A percentile compares a stretch with the other conserved stretches of the same genome.
These are phyloP conservation scores for Antheraea yamamai DNA, from an alignment of 2,888 invertebrate genomes.

Conservation along the genomic window DNA sequence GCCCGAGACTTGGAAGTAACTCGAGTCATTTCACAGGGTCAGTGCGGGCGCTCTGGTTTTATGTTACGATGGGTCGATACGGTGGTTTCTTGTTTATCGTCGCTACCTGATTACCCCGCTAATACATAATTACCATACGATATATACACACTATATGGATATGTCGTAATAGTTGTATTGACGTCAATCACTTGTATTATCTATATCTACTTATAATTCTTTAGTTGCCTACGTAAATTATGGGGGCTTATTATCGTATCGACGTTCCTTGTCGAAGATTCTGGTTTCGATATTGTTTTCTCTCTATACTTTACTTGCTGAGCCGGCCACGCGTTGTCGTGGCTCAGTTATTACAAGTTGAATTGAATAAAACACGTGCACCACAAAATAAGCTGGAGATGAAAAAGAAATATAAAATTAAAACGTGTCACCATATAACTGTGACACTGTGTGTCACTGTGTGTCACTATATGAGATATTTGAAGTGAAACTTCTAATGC, in stretches of 20 bases:
- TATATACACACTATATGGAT: neutral
- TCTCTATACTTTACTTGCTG: too few relatives aligned
- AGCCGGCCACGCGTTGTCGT: too few relatives aligned
- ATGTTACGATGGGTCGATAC: constrained; percentile 21
- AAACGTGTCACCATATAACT: too few relatives aligned
- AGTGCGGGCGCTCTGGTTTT: neutral
- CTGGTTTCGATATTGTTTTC: too few relatives aligned
- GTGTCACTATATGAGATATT: too few relatives aligned
- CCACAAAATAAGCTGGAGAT: too few relatives aligned
- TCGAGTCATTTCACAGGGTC: constrained; percentile 1
- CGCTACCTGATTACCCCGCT: neutral
- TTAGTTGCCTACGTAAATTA: neutral
- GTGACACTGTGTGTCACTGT: too few relatives aligned
- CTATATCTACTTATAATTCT: constrained; percentile 5
- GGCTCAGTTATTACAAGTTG: too few relatives aligned
- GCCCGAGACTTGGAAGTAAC: neutral
- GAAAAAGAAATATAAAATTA: too few relatives aligned
- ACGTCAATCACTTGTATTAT: neutral
- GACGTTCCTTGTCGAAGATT: neutral
- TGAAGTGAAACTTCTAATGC: too few relatives aligned
- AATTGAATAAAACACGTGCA: too few relatives aligned
- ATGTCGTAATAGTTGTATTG: constrained; percentile 1
- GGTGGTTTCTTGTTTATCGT: constrained; percentile 23
- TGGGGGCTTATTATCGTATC: neutral
- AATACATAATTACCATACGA: constrained; percentile 5